These are phyloP conservation scores for Cepaea nemoralis DNA, from an alignment of 1,140 invertebrate species.

Conservation along the genomic window DNA sequence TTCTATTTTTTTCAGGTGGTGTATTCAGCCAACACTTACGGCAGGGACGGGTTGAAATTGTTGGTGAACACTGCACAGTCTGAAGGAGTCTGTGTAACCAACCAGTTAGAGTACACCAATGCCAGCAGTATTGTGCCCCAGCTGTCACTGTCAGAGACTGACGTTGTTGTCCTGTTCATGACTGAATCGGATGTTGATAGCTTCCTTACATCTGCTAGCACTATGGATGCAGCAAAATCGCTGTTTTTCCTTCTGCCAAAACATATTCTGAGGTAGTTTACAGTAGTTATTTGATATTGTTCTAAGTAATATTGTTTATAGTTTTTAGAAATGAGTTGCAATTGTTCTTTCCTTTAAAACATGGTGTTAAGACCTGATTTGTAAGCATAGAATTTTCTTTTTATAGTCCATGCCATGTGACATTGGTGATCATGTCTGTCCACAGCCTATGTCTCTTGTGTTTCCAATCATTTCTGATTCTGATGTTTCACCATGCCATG, in stretches of 20 bases:
- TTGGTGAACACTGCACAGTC: conserved; percentile 49
- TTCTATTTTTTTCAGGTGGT: conserved; percentile 48
- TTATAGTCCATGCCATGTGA: too few species aligned
- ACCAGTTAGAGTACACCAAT: conserved; percentile 42
- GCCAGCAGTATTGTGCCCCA: conserved; percentile 39
- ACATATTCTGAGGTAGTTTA: conserved; percentile 44
- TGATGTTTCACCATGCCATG: too few species aligned
- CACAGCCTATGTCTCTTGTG: too few species aligned
- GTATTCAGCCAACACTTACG: conserved; percentile 52
- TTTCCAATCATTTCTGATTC: too few species aligned
- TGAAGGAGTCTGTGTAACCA: conserved; percentile 60
- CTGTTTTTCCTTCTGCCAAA: conserved; percentile 57
- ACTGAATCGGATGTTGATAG: conserved; percentile 39
- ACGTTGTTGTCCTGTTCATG: conserved; percentile 55
- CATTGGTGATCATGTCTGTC: too few species aligned
- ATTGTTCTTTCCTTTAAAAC: too few species aligned
- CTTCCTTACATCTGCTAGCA: conserved; percentile 41
- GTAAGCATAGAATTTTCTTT: too few species aligned
- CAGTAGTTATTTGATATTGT: neutral
- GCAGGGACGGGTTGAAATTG: conserved; percentile 46
- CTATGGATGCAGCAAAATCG: neutral
- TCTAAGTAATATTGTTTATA: neutral
- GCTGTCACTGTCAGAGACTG: conserved; percentile 15
- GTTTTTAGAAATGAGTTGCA: too few species aligned
- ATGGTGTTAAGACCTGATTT: too few species aligned